These are phyloP conservation scores for Edolisoma coerulescens DNA, from an alignment of 2,113 vertebrate species.

Conservation along the genomic window DNA sequence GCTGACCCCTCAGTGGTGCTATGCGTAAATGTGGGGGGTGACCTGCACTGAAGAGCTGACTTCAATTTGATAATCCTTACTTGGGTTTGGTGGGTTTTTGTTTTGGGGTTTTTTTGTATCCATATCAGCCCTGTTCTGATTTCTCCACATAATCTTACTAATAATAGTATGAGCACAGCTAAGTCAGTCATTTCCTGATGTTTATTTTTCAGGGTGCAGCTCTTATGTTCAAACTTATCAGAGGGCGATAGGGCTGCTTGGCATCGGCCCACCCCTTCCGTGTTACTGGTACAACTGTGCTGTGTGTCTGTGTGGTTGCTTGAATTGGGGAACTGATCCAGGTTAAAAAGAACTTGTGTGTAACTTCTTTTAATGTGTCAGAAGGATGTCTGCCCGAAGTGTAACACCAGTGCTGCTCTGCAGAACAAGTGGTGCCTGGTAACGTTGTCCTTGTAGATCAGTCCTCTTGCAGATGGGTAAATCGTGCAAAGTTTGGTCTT, in stretches of 20 bases:
- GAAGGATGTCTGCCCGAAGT: background rate
- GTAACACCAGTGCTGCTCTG: background rate
- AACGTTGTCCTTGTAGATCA: background rate
- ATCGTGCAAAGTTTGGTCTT: background rate
- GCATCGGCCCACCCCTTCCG: background rate
- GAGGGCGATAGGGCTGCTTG: background rate
- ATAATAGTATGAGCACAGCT: background rate
- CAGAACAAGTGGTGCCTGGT: background rate
- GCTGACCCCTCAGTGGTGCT: background rate
- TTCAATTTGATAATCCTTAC: background rate
- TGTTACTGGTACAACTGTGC: background rate
- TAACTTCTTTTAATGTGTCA: background rate
- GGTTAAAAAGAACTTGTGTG: background rate
- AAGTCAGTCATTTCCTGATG: background rate
- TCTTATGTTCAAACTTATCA: background rate
- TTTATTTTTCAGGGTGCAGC: background rate
- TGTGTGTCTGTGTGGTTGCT: background rate
- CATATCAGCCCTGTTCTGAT: background rate
- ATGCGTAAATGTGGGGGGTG: background rate
- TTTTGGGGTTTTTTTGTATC: background rate
- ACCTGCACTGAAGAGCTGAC: background rate
- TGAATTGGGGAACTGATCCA: conserved; percentile 1
- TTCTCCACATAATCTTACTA: background rate
- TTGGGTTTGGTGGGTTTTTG: background rate
- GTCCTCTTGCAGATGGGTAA: background rate